phyloP scores from a whole-genome alignment of 2,888 invertebrate genomes.

The Belgica antarctica region DNA sequence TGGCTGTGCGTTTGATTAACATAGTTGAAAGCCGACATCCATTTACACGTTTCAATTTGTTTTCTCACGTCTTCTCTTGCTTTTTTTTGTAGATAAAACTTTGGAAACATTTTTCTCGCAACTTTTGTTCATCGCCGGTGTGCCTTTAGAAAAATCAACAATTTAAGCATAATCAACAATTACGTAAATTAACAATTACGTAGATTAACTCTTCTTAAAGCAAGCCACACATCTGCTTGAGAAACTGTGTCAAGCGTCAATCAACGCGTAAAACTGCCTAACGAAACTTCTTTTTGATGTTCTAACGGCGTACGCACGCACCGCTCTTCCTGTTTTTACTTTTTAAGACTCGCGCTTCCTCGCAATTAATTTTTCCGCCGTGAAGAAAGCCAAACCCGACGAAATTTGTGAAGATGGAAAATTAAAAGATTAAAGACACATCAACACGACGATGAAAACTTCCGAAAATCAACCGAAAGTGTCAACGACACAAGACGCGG shows the following conservation, averaged over 20 bases:
- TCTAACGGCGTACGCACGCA: neutral
- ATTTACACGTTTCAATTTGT: constrained; percentile 9
- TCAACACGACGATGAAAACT: constrained; percentile 21
- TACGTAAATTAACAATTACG: constrained; percentile 29
- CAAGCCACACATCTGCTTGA: constrained; percentile 6
- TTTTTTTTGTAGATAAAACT: constrained; percentile 10
- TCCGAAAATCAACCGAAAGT: neutral
- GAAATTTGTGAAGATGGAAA: constrained; percentile 10
- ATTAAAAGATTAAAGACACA: constrained; percentile 12
- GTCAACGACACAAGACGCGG: neutral
- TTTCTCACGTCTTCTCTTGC: constrained; percentile 10
- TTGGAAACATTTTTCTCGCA: constrained; percentile 3
- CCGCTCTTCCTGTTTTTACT: constrained; percentile 1
- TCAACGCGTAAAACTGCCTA: neutral
- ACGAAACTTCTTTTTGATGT: constrained; percentile 6
- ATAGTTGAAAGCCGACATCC: no score
- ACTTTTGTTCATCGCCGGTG: no score
- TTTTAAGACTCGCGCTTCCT: constrained; percentile 1
- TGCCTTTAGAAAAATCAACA: neutral
- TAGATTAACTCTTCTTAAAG: no score
- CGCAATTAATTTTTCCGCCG: constrained; percentile 13
- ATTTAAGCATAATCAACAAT: constrained; percentile 17
- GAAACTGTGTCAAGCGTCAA: constrained; percentile 23
- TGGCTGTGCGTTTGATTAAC: constrained; percentile 20
- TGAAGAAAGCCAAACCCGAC: no score